A percentile compares a stretch with the other conserved stretches of the same genome.
These are phyloP conservation scores for Margarornis squamiger DNA, from an alignment of 2,797 vertebrate genomes.

Conservation along the genomic window DNA sequence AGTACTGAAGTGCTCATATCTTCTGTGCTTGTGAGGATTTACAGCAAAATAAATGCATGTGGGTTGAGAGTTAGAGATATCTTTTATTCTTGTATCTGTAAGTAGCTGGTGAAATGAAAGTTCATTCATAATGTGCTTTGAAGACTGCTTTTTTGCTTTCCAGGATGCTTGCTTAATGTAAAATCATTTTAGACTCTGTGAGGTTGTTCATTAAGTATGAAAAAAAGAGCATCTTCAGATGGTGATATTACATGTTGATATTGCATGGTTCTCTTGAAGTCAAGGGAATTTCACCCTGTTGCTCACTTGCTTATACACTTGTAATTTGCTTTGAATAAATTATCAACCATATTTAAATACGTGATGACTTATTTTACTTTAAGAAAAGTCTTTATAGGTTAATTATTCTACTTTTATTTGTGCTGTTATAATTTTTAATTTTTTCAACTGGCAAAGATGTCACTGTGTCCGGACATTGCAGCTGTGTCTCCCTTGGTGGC, in stretches of 20 bases:
- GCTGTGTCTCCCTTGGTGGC: not conserved
- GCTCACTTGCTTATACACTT: not conserved
- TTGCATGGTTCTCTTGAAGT: not conserved
- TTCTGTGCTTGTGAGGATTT: not conserved
- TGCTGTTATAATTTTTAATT: not conserved
- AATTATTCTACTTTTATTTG: not conserved
- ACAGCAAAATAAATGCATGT: not conserved
- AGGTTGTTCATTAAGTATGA: not conserved
- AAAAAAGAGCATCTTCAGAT: not conserved
- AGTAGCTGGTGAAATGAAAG: not conserved
- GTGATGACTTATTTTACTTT: not conserved
- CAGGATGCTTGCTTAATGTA: not conserved
- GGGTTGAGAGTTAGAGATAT: not conserved
- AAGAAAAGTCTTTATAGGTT: not conserved
- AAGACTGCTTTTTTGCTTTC: not conserved
- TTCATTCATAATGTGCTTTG: not conserved
- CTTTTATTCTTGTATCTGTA: not conserved
- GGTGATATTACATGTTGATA: constrained; percentile 21
- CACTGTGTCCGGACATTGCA: not conserved
- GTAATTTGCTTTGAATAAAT: constrained; percentile 35
- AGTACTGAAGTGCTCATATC: not conserved
- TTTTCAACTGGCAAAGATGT: not conserved
- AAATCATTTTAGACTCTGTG: not conserved
- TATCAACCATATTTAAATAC: constrained; percentile 13
- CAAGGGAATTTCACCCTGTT: not conserved